Conservation (phyloP, 2,888 invertebrate species). For the Hirtodrosophila duncani region DNA sequence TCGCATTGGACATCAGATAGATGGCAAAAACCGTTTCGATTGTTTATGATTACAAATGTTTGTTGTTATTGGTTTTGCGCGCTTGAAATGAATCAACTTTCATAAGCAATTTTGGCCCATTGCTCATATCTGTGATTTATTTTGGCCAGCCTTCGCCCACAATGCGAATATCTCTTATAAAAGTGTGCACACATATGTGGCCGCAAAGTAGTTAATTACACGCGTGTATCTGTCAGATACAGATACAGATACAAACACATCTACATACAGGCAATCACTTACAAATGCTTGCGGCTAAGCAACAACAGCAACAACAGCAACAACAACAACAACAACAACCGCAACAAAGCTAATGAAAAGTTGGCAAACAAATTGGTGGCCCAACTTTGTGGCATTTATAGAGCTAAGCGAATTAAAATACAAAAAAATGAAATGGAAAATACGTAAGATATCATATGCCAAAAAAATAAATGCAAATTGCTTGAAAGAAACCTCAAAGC, state of each 20-base stretch:
- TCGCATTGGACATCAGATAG: too few species aligned
- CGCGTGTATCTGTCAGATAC: constrained; percentile 43
- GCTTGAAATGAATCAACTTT: constrained; percentile 3
- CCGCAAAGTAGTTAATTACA: constrained; percentile 41
- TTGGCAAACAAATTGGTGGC: constrained; percentile 23
- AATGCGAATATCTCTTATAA: constrained; percentile 28
- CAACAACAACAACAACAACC: background rate
- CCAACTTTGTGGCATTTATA: constrained; percentile 24
- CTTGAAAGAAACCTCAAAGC: constrained; percentile 11
- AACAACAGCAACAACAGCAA: constrained; percentile 12
- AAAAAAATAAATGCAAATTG: constrained; percentile 39
- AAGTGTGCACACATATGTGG: background rate
- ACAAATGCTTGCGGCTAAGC: constrained; percentile 25
- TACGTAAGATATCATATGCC: constrained; percentile 2
- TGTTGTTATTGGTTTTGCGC: constrained; percentile 22
- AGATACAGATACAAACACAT: too few species aligned
- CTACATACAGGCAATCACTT: constrained; percentile 32
- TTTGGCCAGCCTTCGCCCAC: constrained; percentile 54
- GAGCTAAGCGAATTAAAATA: constrained; percentile 15
- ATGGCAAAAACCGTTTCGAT: too few species aligned
- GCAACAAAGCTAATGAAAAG: constrained; percentile 43
- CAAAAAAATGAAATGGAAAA: constrained; percentile 13
- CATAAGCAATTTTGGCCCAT: constrained; percentile 5
- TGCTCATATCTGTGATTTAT: constrained; percentile 42
- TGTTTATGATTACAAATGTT: too few species aligned